Evolutionary conservation across 1,140 invertebrate species (phyloP), one percentile per base, ranked within the genome.

Genomic region (Ceratitis capitata): DNA sequence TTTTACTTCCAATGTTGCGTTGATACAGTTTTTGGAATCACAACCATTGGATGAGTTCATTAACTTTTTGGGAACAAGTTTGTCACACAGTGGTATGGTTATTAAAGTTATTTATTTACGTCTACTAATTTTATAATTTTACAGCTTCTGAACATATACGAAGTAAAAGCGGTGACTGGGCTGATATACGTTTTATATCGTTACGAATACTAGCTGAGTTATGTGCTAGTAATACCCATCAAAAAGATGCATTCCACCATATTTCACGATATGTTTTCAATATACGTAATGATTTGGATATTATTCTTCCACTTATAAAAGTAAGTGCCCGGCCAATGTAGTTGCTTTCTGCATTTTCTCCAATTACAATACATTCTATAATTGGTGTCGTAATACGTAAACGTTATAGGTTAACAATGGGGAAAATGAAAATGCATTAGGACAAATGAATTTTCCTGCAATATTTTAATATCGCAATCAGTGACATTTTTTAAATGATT

Each of bases 31-130:
- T 84, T 42, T 91, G 32, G 90, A 91, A 4, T 86, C 82, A 3
- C 90, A 91, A 47, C 90, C 90, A 0, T 84, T 91, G 14, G 89
- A 91, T 58, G 89, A 90, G 87, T 69, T 90, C 32, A 64, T 91
- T 16, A 86, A 88, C 26, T 91, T 91, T 9, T 83, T 88, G 64
- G 88, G 86, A 53, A 35, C 53, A 19, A 61, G 85, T 0, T 86
- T 91, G 0, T 87, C 88, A 29, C 29, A 87, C 5, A 87, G 89
- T 74, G 87, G 90, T 90, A 83, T 16, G 39, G 58, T 47, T 32
- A 16, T 9, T 47, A 61, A 61, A 74, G 29, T 32, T 42, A 26
- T 6, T 45, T 26, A 19, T 49, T 32, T 47, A 32, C 53, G 6
- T 58, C 26, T 53, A 51, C 12, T 9, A 56, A n/a, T 53, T 32